Base-by-base conservation (phyloP, 2,888 invertebrate genomes). In the Hydraecia micacea region DNA sequence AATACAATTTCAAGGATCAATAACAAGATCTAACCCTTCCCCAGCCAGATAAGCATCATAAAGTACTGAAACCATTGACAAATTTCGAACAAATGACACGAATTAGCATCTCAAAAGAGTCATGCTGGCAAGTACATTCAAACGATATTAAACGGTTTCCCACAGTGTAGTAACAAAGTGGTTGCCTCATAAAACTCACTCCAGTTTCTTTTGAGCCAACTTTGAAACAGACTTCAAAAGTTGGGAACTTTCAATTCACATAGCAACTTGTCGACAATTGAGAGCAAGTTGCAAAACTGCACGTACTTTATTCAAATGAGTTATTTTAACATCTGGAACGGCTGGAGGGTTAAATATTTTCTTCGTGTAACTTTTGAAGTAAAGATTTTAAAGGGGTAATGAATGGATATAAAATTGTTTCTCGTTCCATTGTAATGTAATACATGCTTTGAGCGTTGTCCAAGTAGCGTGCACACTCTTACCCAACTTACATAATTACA, bases 401-500 rank as follows among this genome's bases (percentile, higher is more conserved):
- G 8, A 68, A 55, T 52, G 62, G 11, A 36, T 13, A 58, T 4
- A 66, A 13, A 81, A 39, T 39, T 58, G 25, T 52, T 39, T 75
- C 4, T 63, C 5, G 62, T 65, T 49, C 21, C 21, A 63, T 72
- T 73, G 63, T 68, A 74, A 71, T 58, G 66, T 46, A 73, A 68
- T 65, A 81, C 32, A 79, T 75, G 58, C 62, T 73, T 36, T 25
- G 21, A 60, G 66, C 62, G 63, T 63, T 63, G 71, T 73, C 73
- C 80, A 81, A 83, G 86, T 90, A 86, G 89, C 90, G 90, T 91
- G 91, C 85, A 84, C 84, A 85, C 81, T 85, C 79, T 84, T 83
- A 87, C 86, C 86, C 83, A 80, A 89, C 83, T 69, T 78, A 82
- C 88, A 93, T 94, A 94, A 95, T 93, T 93, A 94, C 91, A 93